phyloP scores from a whole-genome alignment of 2,113 vertebrate genomes.

The Paraplagusia blochii region DNA sequence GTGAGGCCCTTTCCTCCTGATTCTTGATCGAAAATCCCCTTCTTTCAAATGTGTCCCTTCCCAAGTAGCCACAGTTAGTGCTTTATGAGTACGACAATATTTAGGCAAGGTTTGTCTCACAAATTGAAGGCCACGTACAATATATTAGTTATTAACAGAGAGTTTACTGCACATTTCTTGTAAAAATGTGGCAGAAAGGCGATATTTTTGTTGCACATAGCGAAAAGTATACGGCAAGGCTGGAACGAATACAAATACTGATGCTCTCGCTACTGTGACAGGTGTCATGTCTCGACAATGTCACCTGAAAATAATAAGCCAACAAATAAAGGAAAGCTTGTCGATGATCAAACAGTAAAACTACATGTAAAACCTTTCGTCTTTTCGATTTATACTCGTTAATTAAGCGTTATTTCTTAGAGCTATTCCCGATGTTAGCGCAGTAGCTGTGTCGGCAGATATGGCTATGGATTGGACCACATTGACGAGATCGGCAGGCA shows the following conservation, averaged over 20 bases:
- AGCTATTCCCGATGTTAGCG: slow-evolving; percentile 9
- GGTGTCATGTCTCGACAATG: slow-evolving; percentile 17
- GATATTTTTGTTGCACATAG: too few species aligned
- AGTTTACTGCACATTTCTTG: too few species aligned
- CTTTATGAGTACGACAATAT: too few species aligned
- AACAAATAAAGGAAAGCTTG: not conserved
- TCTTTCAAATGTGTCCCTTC: not conserved
- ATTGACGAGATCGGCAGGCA: not conserved
- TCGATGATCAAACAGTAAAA: not conserved
- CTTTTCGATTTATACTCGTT: slow-evolving; percentile 3
- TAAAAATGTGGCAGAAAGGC: too few species aligned
- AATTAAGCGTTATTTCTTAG: slow-evolving; percentile 6
- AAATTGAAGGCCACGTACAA: too few species aligned
- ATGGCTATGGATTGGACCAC: not conserved
- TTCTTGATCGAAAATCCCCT: not conserved
- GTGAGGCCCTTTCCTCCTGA: not conserved
- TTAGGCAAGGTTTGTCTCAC: too few species aligned
- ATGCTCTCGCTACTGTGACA: slow-evolving; percentile 34
- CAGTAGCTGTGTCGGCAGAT: slow-evolving; percentile 3
- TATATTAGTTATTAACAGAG: too few species aligned
- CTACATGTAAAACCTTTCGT: not conserved
- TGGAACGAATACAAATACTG: slow-evolving; percentile 13
- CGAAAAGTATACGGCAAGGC: not conserved
- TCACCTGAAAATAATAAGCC: not conserved
- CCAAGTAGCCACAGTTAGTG: not conserved